Conservation (phyloP, 2,888 invertebrate genomes). For the Plebejus argus region DNA sequence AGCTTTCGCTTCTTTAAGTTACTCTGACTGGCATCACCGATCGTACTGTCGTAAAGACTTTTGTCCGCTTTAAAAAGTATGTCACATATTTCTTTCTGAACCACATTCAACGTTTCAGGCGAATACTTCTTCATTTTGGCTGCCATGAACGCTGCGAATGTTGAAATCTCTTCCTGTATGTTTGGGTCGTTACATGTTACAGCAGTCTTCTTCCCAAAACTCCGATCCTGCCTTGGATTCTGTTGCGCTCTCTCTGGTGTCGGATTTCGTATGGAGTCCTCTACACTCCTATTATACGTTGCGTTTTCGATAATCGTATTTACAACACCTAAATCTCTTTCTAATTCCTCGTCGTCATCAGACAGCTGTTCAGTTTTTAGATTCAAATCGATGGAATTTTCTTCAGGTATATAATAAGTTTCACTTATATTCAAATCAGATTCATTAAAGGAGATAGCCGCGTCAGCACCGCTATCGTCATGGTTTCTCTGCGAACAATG, state of each 20-base stretch:
- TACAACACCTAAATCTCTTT: slow-evolving; percentile 9
- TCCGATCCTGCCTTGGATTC: not conserved
- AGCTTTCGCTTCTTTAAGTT: slow-evolving; percentile 17
- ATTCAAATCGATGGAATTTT: slow-evolving; percentile 10
- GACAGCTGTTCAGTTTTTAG: slow-evolving; percentile 27
- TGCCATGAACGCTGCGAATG: slow-evolving; percentile 53
- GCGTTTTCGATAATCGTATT: not conserved
- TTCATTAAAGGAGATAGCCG: not conserved
- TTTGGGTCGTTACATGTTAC: slow-evolving; percentile 41
- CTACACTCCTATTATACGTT: not conserved
- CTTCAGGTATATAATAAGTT: not conserved
- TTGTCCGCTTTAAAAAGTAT: slow-evolving; percentile 58
- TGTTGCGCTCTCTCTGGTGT: not conserved
- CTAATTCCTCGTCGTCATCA: slow-evolving; percentile 21
- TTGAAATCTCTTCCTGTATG: slow-evolving; percentile 51
- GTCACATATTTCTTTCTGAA: slow-evolving; percentile 56
- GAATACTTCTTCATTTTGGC: slow-evolving; percentile 57
- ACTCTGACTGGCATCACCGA: not conserved
- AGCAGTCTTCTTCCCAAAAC: not conserved
- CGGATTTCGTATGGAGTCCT: not conserved
- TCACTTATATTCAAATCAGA: not conserved
- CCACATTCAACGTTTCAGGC: slow-evolving; percentile 49
- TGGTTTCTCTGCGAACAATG: not conserved
- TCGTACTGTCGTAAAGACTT: slow-evolving; percentile 40
- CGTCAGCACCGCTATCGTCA: not conserved